Conservation (phyloP, 2,113 vertebrate genomes). For the Chroicocephalus ridibundus region DNA sequence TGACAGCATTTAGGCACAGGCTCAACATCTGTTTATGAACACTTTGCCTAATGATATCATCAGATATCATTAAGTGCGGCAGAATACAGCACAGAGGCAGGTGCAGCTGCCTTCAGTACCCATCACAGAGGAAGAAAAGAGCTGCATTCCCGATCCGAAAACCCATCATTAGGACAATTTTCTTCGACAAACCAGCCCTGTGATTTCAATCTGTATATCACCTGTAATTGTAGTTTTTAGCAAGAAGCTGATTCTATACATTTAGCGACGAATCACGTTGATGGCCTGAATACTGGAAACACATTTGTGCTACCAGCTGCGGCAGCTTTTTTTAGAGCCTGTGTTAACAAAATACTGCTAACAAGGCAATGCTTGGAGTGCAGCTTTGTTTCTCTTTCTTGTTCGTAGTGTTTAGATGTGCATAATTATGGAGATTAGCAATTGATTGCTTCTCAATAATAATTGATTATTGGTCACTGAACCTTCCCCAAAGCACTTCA, state of each 20-base stretch:
- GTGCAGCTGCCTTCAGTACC: conserved; percentile 97
- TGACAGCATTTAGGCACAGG: conserved; percentile 99
- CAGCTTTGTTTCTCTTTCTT: conserved; percentile 90
- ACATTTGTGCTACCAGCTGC: conserved; percentile 96
- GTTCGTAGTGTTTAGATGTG: conserved; percentile 92
- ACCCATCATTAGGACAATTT: conserved; percentile 99
- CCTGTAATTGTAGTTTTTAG: conserved; percentile 99
- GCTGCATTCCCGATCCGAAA: conserved; percentile 89
- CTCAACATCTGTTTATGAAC: conserved; percentile 99
- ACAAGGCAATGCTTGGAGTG: conserved; percentile 84
- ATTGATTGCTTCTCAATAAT: conserved; percentile 91
- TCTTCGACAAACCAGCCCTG: conserved; percentile 96
- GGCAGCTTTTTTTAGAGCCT: conserved; percentile 92
- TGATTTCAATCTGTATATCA: conserved; percentile 99
- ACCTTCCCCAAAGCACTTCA: conserved; percentile 73
- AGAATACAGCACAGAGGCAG: conserved; percentile 93
- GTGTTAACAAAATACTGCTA: conserved; percentile 89
- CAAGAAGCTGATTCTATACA: conserved; percentile 99
- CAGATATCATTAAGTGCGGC: conserved; percentile 99
- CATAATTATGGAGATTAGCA: conserved; percentile 96
- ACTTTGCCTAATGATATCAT: conserved; percentile 99
- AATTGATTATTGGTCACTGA: conserved; percentile 87
- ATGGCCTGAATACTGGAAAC: conserved; percentile 89
- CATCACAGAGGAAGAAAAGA: conserved; percentile 88
- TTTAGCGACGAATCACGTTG: conserved; percentile 93